Conservation (phyloP, 2,888 invertebrate genomes). For the Ennomos erosarius region DNA sequence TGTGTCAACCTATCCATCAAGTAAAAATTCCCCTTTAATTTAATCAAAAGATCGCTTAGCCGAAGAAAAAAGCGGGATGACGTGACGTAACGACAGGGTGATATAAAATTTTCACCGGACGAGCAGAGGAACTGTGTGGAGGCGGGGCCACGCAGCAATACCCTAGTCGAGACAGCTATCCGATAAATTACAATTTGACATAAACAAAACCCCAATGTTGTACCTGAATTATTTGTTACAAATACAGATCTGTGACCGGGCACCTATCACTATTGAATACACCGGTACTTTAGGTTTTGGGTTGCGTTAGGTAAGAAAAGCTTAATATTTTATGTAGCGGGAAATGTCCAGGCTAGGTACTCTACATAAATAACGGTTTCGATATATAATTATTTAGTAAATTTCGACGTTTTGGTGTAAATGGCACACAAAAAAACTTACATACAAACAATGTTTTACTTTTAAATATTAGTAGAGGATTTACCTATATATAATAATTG, state of each 20-base stretch:
- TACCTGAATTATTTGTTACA: constrained; percentile 80
- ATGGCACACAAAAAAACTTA: too few species aligned
- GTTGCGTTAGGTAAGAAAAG: too few species aligned
- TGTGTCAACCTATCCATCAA: constrained; percentile 83
- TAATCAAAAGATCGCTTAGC: constrained; percentile 84
- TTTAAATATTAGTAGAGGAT: too few species aligned
- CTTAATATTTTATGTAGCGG: too few species aligned
- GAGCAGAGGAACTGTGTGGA: constrained; percentile 49
- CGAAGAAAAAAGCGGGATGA: constrained; percentile 81
- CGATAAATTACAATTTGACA: constrained; percentile 84
- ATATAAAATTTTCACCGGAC: constrained; percentile 82
- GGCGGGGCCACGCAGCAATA: constrained; percentile 70
- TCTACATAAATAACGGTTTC: too few species aligned
- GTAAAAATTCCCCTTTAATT: constrained; percentile 84
- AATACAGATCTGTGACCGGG: constrained; percentile 43
- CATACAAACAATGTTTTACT: too few species aligned
- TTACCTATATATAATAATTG: too few species aligned
- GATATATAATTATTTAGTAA: too few species aligned
- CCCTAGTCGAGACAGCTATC: constrained; percentile 77
- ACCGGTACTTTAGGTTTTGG: too few species aligned
- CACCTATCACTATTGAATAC: background rate
- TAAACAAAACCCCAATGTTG: constrained; percentile 78
- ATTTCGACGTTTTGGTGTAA: too few species aligned
- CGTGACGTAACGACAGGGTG: constrained; percentile 73
- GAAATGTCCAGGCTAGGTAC: too few species aligned